These are phyloP conservation scores for Scaptodrosophila lebanonensis DNA, from an alignment of 1,140 invertebrate genomes.

Conservation along the genomic window DNA sequence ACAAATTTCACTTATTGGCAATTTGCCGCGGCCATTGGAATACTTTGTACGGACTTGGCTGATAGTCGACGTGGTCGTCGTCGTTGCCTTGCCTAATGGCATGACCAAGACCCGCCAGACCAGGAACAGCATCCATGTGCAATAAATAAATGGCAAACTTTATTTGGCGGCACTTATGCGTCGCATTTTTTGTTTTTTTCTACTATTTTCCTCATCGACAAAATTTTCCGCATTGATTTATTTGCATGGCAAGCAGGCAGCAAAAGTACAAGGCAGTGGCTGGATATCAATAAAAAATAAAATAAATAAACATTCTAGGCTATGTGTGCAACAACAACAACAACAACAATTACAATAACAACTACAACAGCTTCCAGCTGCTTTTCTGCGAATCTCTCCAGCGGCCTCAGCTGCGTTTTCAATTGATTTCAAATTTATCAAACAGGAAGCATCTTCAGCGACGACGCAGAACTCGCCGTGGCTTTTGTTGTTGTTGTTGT, in stretches of 20 bases:
- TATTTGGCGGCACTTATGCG: slow-evolving; percentile 73
- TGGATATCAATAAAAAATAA: slow-evolving; percentile 50
- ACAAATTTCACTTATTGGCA: slow-evolving; percentile 74
- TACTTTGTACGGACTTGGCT: slow-evolving; percentile 49
- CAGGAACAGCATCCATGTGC: slow-evolving; percentile 45
- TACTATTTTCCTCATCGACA: slow-evolving; percentile 44
- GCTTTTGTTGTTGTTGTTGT: slow-evolving; percentile 12
- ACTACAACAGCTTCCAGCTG: slow-evolving; percentile 59
- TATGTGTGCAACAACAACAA: slow-evolving; percentile 23
- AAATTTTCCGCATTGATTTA: slow-evolving; percentile 70
- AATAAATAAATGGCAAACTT: slow-evolving; percentile 75
- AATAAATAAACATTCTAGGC: slow-evolving; percentile 46
- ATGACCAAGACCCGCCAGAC: neutral
- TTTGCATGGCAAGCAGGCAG: slow-evolving; percentile 42
- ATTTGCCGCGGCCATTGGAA: slow-evolving; percentile 73
- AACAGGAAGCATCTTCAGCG: slow-evolving; percentile 67
- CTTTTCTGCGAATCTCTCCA: slow-evolving; percentile 67
- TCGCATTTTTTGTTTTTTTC: slow-evolving; percentile 46
- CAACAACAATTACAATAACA: slow-evolving; percentile 3
- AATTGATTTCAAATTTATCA: slow-evolving; percentile 74
- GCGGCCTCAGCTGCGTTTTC: slow-evolving; percentile 65
- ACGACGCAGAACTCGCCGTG: slow-evolving; percentile 45
- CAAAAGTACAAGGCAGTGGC: neutral
- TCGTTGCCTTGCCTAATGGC: neutral
- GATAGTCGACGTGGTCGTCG: slow-evolving; percentile 43